Evolutionary conservation across 2,888 invertebrate species (phyloP).

Genomic region (Agrochola litura): DNA sequence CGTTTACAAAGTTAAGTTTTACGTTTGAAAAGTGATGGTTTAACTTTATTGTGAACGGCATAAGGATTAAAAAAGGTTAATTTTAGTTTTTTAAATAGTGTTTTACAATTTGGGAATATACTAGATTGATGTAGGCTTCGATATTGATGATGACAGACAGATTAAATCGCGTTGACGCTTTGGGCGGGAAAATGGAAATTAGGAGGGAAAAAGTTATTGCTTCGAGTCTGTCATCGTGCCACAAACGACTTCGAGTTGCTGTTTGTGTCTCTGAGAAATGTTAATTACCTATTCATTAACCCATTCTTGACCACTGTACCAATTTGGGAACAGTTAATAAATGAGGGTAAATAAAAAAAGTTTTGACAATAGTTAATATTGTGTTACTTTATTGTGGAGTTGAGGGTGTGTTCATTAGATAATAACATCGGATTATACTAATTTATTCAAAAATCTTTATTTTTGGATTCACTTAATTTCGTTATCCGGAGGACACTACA

Average conservation of each 20-base stretch:
- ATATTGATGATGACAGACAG: conserved; percentile 82
- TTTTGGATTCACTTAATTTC: no score
- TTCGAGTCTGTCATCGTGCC: conserved; percentile 19
- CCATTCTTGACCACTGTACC: no score
- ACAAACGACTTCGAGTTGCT: conserved; percentile 13
- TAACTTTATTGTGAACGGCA: not conserved
- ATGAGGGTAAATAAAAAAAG: no score
- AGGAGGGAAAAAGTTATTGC: conserved; percentile 69
- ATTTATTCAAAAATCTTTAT: no score
- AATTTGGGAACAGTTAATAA: no score
- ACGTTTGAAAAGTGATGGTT: conserved; percentile 9
- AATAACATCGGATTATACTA: no score
- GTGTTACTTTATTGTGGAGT: no score
- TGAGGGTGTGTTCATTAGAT: no score
- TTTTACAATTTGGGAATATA: conserved; percentile 64
- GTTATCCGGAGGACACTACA: no score
- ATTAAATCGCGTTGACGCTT: conserved; percentile 83
- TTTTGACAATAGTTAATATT: no score
- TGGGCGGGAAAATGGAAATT: conserved; percentile 82
- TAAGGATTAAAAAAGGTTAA: conserved; percentile 63
- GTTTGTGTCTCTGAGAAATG: conserved; percentile 10
- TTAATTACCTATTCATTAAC: not conserved
- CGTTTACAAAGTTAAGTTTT: conserved; percentile 60
- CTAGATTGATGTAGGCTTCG: conserved; percentile 83
- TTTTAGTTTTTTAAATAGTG: conserved; percentile 16